These are phyloP conservation scores for Trilocha varians DNA, from an alignment of 2,888 invertebrate species.

Conservation along the genomic window DNA sequence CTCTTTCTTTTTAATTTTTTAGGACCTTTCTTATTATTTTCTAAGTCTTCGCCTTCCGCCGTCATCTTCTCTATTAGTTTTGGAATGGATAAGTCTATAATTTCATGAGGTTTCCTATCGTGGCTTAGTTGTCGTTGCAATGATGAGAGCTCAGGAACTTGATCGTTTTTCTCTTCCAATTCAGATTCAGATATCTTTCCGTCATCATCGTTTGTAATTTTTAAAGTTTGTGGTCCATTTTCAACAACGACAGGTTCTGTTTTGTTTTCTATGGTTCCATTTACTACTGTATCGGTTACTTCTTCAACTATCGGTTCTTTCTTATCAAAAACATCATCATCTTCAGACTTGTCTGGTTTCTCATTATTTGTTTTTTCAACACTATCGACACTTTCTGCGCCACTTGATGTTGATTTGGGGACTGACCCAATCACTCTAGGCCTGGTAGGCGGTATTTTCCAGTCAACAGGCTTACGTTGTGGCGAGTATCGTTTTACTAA, in stretches of 20 bases:
- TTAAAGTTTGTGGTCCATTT: slow-evolving; percentile 36
- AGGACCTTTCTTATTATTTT: slow-evolving; percentile 35
- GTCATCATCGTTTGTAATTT: slow-evolving; percentile 25
- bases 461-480: slow-evolving; percentile 58
- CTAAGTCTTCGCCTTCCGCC: slow-evolving; percentile 45
- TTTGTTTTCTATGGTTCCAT: slow-evolving; percentile 21
- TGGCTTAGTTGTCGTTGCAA: slow-evolving; percentile 45
- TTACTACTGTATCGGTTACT: slow-evolving; percentile 15
- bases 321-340: slow-evolving; percentile 53
- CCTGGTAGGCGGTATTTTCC: slow-evolving; percentile 60
- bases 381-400: slow-evolving; percentile 38
- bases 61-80: slow-evolving; percentile 57
- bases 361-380: slow-evolving; percentile 31
- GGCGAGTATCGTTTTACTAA: slow-evolving; percentile 63
- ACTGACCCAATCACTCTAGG: slow-evolving; percentile 59
- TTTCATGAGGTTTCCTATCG: slow-evolving; percentile 36
- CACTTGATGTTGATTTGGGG: slow-evolving; percentile 53
- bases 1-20: slow-evolving; percentile 65
- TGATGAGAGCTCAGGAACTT: slow-evolving; percentile 48
- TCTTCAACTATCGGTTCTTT: slow-evolving; percentile 19
- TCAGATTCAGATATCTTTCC: slow-evolving; percentile 47
- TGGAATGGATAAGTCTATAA: slow-evolving; percentile 55
- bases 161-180: slow-evolving; percentile 52
- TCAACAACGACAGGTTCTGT: slow-evolving; percentile 26
- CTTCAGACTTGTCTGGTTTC: slow-evolving; percentile 29